Conservation (phyloP, 2,113 vertebrate genomes). For the Anarhynchus alexandrinus region DNA sequence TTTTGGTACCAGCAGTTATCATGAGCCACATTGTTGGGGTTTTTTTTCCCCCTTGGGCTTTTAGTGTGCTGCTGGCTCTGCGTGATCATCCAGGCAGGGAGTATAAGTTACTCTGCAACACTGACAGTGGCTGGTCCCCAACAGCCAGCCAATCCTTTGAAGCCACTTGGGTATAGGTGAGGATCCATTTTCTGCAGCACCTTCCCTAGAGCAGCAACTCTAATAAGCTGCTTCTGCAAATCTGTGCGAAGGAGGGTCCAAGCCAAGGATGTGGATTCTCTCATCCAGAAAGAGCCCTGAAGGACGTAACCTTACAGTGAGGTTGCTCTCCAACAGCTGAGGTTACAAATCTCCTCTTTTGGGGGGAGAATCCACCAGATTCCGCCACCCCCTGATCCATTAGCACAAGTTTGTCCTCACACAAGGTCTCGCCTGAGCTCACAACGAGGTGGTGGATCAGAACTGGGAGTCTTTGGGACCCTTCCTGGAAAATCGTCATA, state of each 20-base stretch:
- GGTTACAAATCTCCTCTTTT: not conserved
- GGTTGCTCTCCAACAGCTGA: not conserved
- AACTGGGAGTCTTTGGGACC: not conserved
- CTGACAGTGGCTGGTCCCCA: not conserved
- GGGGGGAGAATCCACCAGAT: not conserved
- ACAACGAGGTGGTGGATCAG: not conserved
- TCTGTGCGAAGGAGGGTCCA: not conserved
- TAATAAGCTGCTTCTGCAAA: not conserved
- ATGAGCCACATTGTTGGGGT: accelerated
- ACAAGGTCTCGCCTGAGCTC: not conserved
- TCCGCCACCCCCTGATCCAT: not conserved
- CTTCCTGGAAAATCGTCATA: not conserved
- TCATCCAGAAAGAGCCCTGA: not conserved
- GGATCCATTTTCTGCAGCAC: not conserved
- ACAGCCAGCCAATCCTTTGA: not conserved
- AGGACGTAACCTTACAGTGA: not conserved
- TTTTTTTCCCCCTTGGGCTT: not conserved
- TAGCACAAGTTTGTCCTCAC: not conserved
- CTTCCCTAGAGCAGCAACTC: not conserved
- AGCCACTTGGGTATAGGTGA: not conserved
- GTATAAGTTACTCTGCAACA: not conserved
- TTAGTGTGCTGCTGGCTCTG: not conserved
- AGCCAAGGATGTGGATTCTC: not conserved
- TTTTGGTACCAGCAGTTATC: not conserved
- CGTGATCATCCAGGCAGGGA: not conserved